Evolutionary conservation across 2,113 vertebrate species (phyloP), one percentile per base, ranked within the genome.

Genomic region (Polyodon spathula): DNA sequence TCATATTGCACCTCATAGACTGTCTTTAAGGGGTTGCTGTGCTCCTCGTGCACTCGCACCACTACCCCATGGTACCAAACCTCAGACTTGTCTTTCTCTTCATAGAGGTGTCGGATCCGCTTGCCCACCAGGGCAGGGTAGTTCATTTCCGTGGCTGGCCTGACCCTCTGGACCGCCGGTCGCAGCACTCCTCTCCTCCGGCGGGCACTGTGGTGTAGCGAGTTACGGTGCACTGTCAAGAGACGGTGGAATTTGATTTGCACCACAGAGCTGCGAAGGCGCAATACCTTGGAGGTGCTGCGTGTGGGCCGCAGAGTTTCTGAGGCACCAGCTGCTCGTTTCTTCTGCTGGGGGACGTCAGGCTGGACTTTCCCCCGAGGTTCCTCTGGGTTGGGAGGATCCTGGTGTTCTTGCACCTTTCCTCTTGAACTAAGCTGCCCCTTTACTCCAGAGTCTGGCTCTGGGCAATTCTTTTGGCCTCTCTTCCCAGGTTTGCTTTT

Each of bases 61-160:
- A 92, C 89, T 59, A 82, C 66, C 9, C 89, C 88, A 16, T 63
- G 73, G 64, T 82, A 85, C 82, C 89, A 86, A 56, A 82, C 84
- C 56, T 92, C 89, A 0, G 80, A 81, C 61, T 87, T 86, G 65
- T 89, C 88, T 0, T 83, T 84, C 63, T 91, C 88, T 65, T 91
- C 90, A 11, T 89, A 92, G 58, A 92, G 69, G 62, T 92, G 90
- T 0, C 64, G 64, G 42, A 91, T 89, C 53, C 68, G 84, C 71
- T 84, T 88, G 1, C 89, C 89, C 51, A 91, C 89, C 58, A 91
- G 71, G 43, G 89, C 86, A 0, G 89, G 90, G 67, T 82, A 88
- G 53, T 37, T 56, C 38, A 71, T 40, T 52, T 66, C 75, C 66
- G 77, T 63, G 60, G 68, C 64, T 8, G 61, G 40, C 3, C 42